These are phyloP conservation scores for Acridotheres tristis DNA, from an alignment of 2,797 vertebrate genomes.

Conservation along the genomic window DNA sequence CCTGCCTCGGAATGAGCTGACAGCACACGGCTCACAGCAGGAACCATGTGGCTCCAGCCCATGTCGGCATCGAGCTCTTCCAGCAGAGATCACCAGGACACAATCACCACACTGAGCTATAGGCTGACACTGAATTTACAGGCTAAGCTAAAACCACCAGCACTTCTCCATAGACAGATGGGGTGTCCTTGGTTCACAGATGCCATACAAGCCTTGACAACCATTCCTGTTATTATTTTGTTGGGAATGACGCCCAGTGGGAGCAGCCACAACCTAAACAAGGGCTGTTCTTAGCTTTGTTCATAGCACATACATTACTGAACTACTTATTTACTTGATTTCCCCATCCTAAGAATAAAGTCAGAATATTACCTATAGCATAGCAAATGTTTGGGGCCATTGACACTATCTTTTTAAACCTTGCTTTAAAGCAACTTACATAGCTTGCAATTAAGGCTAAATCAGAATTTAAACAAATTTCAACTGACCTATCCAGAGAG, in stretches of 20 bases:
- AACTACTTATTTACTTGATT: not conserved
- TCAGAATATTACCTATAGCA: not conserved
- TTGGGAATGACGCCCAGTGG: not conserved
- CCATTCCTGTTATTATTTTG: not conserved
- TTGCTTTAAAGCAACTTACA: not conserved
- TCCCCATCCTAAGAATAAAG: not conserved
- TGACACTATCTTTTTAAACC: not conserved
- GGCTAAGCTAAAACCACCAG: not conserved
- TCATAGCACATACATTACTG: not conserved
- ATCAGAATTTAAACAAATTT: not conserved
- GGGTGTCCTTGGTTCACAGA: not conserved
- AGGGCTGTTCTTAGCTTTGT: not conserved
- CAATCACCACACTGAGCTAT: rapidly evolving
- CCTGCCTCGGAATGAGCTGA: not conserved
- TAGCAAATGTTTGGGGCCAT: not conserved
- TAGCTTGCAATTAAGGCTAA: not conserved
- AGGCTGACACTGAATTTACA: not conserved
- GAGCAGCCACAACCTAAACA: not conserved
- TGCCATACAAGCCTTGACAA: not conserved
- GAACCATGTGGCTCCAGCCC: not conserved
- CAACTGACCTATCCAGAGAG: not conserved
- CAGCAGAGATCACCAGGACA: not conserved
- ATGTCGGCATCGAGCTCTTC: not conserved
- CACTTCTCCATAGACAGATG: not conserved
- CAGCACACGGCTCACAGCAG: not conserved